Evolutionary conservation across 1,140 invertebrate species (phyloP), one percentile per base, ranked within the genome.

Genomic region (Drosophila gunungcola): DNA sequence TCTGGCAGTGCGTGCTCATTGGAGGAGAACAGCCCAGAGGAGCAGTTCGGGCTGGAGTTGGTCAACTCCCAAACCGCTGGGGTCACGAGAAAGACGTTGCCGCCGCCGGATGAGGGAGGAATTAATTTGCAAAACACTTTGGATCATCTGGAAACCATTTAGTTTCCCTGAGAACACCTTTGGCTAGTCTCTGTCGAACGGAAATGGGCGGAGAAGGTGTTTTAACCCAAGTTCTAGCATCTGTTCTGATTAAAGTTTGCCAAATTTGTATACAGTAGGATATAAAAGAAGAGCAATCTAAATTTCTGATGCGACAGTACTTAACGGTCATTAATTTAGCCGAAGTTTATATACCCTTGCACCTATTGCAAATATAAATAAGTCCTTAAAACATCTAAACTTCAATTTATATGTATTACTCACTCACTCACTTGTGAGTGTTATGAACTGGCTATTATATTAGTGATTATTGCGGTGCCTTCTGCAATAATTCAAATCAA

Each of bases 81-180:
- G 51, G 42, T 54, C 52, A 49, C n/a, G 36, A 46, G 36, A 56
- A 41, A 29, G 1, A 3, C 32, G 51, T 38, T 27, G 27, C 68
- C 68, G 36, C 43, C 3, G 13, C 16, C 65, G 65, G 64, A 70
- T 48, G 67, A 9, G 51, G 67, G 67, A 39, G 67, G 67, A 69
- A 56, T 70, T 56, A 13, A 69, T 70, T 69, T 69, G 61, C 64
- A n/a, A 56, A 48, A 39, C 12, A 12, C 12, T 36, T 0, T 9
- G 34, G n/a, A 38, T 39, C 12, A 48, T 34, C n/a, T 39, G 12
- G 16, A 34, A 64, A 34, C 36, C 34, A 61, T 61, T 38, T 21
- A 25, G 13, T 11, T 62, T 62, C 51, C 36, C 29, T 27, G 16
- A 13, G 12, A 36, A 11, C 13, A 36, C 9, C 25, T n/a, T 7